phyloP scores from a whole-genome alignment of 2,113 vertebrate genomes.

The Axis porcinus region DNA sequence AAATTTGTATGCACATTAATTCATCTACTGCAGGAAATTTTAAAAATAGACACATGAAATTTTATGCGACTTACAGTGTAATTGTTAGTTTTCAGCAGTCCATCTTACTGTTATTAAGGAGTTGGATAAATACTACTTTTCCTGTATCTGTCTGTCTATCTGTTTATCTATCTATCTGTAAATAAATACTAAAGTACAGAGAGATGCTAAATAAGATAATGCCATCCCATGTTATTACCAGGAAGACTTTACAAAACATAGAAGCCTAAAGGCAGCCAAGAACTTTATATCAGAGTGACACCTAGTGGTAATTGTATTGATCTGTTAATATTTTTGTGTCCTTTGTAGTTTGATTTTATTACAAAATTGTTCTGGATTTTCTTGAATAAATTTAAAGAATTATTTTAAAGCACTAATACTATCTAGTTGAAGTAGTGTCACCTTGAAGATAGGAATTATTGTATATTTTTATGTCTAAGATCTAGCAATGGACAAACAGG shows the following conservation, averaged over 20 bases:
- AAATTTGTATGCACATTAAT: not conserved
- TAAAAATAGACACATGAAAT: not conserved
- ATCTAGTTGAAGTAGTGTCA: not conserved
- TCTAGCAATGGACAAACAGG: not conserved
- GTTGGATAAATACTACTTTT: constrained; percentile 28
- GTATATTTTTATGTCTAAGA: not conserved
- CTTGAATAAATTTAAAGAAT: constrained; percentile 21
- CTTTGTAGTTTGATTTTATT: constrained; percentile 30
- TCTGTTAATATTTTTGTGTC: not conserved
- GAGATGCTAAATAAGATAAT: constrained; percentile 10
- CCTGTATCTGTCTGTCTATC: not conserved
- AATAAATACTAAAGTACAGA: not conserved
- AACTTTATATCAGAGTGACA: constrained; percentile 76
- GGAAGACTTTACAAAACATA: not conserved
- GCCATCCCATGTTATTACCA: not conserved
- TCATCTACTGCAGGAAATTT: not conserved
- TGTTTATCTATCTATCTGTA: not conserved
- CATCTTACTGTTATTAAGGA: not conserved
- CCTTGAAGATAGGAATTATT: not conserved
- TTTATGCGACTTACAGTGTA: constrained; percentile 1
- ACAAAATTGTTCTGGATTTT: constrained; percentile 15
- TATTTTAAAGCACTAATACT: not conserved
- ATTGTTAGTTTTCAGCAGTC: not conserved
- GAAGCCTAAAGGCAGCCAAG: not conserved
- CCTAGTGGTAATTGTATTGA: constrained; percentile 64